A percentile compares a stretch with the other conserved stretches of the same genome.
phyloP scores from a whole-genome alignment of 2,888 invertebrate species.

The Hydroisotoma schaefferi region DNA sequence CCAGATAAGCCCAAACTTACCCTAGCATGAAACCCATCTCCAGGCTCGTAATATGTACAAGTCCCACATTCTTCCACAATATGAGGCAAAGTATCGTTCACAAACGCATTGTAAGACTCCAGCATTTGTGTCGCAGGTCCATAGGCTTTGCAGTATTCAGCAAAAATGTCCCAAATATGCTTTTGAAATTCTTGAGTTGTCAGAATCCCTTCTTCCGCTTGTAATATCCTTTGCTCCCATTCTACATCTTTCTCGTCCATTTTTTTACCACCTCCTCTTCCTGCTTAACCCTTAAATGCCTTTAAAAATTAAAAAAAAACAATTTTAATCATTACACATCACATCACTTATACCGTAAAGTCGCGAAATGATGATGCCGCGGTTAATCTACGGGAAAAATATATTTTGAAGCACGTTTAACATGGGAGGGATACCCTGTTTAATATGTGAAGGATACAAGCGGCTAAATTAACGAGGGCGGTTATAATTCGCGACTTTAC shows the following conservation, averaged over 20 bases:
- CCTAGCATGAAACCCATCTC: too few relatives aligned
- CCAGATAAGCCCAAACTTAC: too few relatives aligned
- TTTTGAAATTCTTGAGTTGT: not conserved
- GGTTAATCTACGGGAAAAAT: too few relatives aligned
- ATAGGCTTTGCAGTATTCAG: conserved; percentile 11
- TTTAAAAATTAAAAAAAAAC: too few relatives aligned
- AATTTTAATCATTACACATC: too few relatives aligned
- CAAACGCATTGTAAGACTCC: conserved; percentile 18
- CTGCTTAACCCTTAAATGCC: not conserved
- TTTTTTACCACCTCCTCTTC: not conserved
- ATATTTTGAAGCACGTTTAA: too few relatives aligned
- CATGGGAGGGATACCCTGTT: too few relatives aligned
- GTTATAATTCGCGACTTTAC: too few relatives aligned
- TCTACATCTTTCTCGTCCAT: not conserved
- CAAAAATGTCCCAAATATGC: conserved; percentile 11
- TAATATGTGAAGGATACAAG: too few relatives aligned
- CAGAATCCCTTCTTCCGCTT: not conserved
- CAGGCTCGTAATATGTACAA: not conserved
- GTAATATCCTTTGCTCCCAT: not conserved
- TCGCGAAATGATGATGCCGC: too few relatives aligned
- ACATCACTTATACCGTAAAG: too few relatives aligned
- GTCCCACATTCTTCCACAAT: conserved; percentile 16
- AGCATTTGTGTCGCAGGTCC: conserved; percentile 16
- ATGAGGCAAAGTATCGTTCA: conserved; percentile 15
- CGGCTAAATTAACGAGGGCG: too few relatives aligned